Base-by-base conservation (phyloP, 2,797 vertebrate species). In the Mormyrops attenuatus region DNA sequence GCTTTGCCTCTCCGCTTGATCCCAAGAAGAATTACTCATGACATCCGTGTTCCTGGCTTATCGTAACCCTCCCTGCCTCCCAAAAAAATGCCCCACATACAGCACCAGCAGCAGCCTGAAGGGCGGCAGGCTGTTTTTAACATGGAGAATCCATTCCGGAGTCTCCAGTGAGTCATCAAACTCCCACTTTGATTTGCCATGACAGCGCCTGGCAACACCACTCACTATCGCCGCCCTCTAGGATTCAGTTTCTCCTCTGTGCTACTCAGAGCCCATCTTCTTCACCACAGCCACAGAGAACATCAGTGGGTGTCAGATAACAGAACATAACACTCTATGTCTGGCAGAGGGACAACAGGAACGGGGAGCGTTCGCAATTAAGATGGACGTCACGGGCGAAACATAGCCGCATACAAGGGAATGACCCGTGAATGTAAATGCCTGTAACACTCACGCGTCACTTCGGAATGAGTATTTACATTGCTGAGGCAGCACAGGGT, bases 81-180 rank as follows among this genome's bases (percentile, higher is more conserved):
- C 38, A 30, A 22, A 20, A 13, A 57, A 87, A 52, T 41, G 7
- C 53, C 87, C 55, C 41, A 20, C 44, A 86, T 44, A 47, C 11
- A 63, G 22, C 41, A 41, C n/a, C 77, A 20, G 55, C 41, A 30
- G 47, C 82, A 85, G 50, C 20, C 50, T 66, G 87, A 66, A 69
- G 41, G 87, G 57, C 11, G 9, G 87, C 7, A 20, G 57, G 53
- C 55, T 60, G 55, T 26, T 52, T 87, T 30, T 20, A 87, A 60
- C 52, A 87, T 66, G 44, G 57, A 88, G 87, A 88, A 88, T 26
- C 34, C 60, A 69, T 88, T 47, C 60, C 13, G 22, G 30, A 22
- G 52, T 44, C 69, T 82, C 73, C 69, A 89, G 50, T 89, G 88
- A 89, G 88, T 50, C 88, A 77, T 88, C 88, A 89, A 89, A 60